These are phyloP conservation scores for Phalacrocorax brasilianus DNA, from an alignment of 2,113 vertebrate genomes.

Conservation along the genomic window DNA sequence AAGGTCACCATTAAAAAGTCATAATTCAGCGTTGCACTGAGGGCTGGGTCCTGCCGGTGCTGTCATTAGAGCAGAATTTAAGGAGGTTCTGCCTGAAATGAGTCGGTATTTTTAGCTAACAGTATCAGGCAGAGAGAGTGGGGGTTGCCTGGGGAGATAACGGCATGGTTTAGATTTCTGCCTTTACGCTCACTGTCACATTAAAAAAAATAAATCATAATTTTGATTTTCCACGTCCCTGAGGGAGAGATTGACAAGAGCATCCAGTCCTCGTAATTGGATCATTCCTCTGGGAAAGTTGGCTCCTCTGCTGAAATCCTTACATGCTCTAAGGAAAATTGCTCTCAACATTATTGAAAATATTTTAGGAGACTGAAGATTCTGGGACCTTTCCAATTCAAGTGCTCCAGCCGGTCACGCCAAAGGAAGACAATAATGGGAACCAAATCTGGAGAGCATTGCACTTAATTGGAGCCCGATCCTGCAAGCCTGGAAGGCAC, in stretches of 20 bases:
- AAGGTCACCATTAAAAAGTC: conserved; percentile 55
- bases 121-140: conserved; percentile 45
- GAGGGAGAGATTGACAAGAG: conserved; percentile 62
- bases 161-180: conserved; percentile 64
- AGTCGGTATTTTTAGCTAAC: conserved; percentile 62
- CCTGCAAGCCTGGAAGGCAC: not conserved
- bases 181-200: conserved; percentile 59
- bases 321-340: conserved; percentile 65
- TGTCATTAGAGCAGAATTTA: conserved; percentile 61
- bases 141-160: conserved; percentile 64
- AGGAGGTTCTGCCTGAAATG: conserved; percentile 49
- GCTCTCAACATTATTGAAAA: conserved; percentile 36
- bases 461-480: not conserved
- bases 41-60: conserved; percentile 3
- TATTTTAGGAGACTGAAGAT: conserved; percentile 57
- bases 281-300: conserved; percentile 67
- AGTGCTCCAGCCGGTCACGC: not conserved
- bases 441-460: conserved; percentile 33
- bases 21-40: conserved; percentile 6
- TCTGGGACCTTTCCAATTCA: conserved; percentile 48
- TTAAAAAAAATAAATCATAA: conserved; percentile 65
- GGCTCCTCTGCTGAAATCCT: conserved; percentile 51
- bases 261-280: conserved; percentile 63
- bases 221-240: conserved; percentile 68
- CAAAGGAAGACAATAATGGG: conserved; percentile 40